Evolutionary conservation across 2,797 vertebrate species (phyloP).

Genomic region (Pangasius larnaudii): DNA sequence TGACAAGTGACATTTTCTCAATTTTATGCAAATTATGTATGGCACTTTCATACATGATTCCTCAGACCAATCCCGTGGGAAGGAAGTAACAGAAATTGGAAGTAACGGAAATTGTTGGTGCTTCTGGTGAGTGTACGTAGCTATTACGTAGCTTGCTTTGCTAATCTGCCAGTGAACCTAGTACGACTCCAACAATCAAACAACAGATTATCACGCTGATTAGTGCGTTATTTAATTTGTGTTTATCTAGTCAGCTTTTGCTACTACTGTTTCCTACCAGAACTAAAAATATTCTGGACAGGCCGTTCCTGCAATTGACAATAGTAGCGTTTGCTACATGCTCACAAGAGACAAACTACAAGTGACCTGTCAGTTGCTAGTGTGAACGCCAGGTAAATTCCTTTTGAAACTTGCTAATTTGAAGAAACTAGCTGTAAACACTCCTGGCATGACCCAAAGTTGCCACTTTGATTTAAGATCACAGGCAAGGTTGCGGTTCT

Average conservation of each 20-base stretch:
- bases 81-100: neutral
- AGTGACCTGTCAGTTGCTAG: neutral
- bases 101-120: neutral
- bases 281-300: neutral
- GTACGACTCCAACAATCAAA: neutral
- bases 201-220: neutral
- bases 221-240: neutral
- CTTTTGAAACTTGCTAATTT: neutral
- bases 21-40: neutral
- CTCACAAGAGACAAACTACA: neutral
- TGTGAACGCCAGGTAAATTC: neutral
- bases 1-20: too few relatives aligned
- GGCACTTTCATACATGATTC: neutral
- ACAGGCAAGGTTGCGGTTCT: neutral
- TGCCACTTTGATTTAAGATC: neutral
- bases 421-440: neutral
- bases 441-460: neutral
- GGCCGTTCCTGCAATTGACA: too few relatives aligned
- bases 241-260: neutral
- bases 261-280: neutral
- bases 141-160: neutral
- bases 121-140: neutral
- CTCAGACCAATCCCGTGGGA: neutral
- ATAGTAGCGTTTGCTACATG: neutral
- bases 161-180: neutral